Percentiles rank a stretch among this genome's conserved stretches.
Evolutionary conservation across 2,888 invertebrate genomes (phyloP).

Genomic region (Eristalis pertinax): DNA sequence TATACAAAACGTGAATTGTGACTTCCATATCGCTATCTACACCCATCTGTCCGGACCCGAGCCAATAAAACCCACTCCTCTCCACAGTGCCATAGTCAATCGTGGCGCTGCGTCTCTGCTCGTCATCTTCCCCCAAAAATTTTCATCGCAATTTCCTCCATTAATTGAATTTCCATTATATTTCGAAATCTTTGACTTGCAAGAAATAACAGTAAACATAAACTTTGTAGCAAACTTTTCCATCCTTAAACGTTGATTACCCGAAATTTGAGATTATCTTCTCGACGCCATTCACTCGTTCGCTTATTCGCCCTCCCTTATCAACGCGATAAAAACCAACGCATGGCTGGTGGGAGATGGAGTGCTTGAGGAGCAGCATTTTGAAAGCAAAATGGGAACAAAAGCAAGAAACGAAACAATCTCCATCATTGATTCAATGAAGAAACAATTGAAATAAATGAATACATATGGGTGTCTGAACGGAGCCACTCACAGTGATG

Average conservation of each 20-base stretch:
- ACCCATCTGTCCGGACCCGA: background rate
- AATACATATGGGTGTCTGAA: conserved; percentile 7
- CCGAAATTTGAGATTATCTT: background rate
- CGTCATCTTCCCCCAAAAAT: background rate
- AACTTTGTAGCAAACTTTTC: background rate
- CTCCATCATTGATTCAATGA: conserved; percentile 11
- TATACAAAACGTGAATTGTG: background rate
- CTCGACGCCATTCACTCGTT: background rate
- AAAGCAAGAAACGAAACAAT: background rate
- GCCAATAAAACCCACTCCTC: background rate
- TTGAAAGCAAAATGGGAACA: background rate
- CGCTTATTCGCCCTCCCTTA: background rate
- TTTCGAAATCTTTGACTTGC: conserved; percentile 1
- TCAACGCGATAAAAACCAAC: background rate
- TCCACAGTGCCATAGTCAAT: background rate
- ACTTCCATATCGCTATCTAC: background rate
- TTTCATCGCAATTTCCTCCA: background rate
- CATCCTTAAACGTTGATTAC: conserved; percentile 1
- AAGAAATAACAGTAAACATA: conserved; percentile 1
- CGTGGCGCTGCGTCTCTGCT: background rate
- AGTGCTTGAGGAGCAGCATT: background rate
- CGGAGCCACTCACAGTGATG: background rate
- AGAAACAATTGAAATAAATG: conserved; percentile 12
- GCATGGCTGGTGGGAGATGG: background rate
- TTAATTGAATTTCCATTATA: background rate